A percentile compares a stretch with the other conserved stretches of the same genome.
These are phyloP conservation scores for Campodea augens DNA, from an alignment of 1,140 invertebrate genomes.

Conservation along the genomic window DNA sequence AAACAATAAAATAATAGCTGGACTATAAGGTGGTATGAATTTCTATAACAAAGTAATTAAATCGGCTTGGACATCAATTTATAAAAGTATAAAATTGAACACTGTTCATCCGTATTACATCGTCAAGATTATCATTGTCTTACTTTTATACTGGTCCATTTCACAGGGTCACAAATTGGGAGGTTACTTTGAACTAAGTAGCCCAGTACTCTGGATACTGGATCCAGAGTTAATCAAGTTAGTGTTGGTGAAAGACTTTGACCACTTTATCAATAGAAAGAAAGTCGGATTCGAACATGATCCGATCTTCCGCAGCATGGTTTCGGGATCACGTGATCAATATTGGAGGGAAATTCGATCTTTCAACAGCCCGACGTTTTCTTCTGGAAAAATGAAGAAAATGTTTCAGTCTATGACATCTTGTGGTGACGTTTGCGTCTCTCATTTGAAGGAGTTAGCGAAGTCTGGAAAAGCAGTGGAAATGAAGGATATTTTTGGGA, in stretches of 20 bases:
- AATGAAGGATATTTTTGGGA: background rate
- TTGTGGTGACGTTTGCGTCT: conserved; percentile 2
- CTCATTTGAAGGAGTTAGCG: conserved; percentile 2
- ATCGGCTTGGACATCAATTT: too few species aligned
- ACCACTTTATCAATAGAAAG: conserved; percentile 7
- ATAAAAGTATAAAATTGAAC: too few species aligned
- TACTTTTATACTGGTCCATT: too few species aligned
- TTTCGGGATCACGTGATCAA: conserved; percentile 8
- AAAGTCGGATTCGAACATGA: background rate
- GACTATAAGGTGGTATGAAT: too few species aligned
- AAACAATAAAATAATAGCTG: too few species aligned
- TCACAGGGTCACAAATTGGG: too few species aligned
- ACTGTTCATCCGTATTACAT: too few species aligned
- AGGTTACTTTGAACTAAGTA: background rate
- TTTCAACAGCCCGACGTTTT: conserved; percentile 11
- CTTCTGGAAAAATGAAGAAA: conserved; percentile 11
- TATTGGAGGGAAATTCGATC: conserved; percentile 13
- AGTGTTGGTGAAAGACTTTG: conserved; percentile 7
- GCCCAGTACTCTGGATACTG: background rate
- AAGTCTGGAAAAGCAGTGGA: background rate
- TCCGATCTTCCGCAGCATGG: conserved; percentile 5
- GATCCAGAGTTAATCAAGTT: conserved; percentile 2
- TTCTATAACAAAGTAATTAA: too few species aligned
- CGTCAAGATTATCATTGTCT: too few species aligned
- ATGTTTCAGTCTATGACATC: conserved; percentile 9